These are phyloP conservation scores for Vanessa tameamea DNA, from an alignment of 1,140 invertebrate species.

Conservation along the genomic window DNA sequence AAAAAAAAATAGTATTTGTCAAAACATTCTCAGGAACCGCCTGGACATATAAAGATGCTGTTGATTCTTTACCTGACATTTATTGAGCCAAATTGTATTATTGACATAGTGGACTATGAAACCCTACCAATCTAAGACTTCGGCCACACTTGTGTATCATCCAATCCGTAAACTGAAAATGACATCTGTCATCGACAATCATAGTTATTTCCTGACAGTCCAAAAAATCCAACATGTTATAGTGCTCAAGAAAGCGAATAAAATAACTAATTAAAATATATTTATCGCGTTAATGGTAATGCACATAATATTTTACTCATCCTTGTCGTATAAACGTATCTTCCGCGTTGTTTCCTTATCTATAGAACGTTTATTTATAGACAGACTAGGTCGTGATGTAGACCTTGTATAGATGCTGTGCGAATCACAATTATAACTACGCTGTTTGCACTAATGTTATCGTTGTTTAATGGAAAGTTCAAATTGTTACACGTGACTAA, in stretches of 20 bases:
- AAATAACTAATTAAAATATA: not conserved
- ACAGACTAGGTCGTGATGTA: slow-evolving; percentile 7
- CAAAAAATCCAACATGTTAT: no score
- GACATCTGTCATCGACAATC: no score
- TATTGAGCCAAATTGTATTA: no score
- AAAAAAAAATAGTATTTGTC: no score
- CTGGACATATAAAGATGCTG: no score
- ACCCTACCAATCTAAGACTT: no score
- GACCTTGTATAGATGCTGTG: slow-evolving; percentile 1
- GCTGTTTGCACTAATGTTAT: not conserved
- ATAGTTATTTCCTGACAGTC: no score
- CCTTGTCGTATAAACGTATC: slow-evolving; percentile 8
- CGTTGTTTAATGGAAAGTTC: not conserved
- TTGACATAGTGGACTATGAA: no score
- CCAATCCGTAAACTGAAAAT: no score
- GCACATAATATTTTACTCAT: slow-evolving; percentile 13
- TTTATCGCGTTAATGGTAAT: slow-evolving; percentile 7
- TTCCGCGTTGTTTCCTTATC: slow-evolving; percentile 21
- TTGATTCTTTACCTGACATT: no score
- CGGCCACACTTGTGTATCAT: no score
- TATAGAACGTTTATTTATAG: slow-evolving; percentile 13
- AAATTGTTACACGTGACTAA: not conserved
- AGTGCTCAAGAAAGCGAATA: not conserved
- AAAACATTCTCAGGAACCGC: no score
- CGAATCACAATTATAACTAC: slow-evolving; percentile 2